A percentile compares a stretch with the other conserved stretches of the same genome.
These are phyloP conservation scores for Gallinago solitaria DNA, from an alignment of 2,797 vertebrate genomes.

Conservation along the genomic window DNA sequence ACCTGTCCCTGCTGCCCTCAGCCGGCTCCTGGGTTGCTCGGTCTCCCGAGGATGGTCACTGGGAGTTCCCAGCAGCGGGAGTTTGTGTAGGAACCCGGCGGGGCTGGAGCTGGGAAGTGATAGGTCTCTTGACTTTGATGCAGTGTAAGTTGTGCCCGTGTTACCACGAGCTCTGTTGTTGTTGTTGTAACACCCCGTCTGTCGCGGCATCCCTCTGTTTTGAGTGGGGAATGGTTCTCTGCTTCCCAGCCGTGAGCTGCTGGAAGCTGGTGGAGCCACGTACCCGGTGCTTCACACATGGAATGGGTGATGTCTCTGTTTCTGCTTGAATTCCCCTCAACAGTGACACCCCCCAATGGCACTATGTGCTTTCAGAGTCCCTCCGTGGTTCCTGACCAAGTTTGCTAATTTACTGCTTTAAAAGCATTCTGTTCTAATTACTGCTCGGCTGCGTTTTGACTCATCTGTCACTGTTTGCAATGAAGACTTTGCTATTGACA, in stretches of 20 bases:
- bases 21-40: fast-evolving
- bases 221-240: neutral
- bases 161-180: neutral
- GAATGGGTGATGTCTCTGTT: fast-evolving
- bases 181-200: neutral
- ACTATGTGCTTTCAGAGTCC: fast-evolving
- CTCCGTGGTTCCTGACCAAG: neutral
- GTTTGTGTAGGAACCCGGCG: fast-evolving
- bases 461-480: conserved; percentile 42
- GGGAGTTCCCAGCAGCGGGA: fast-evolving
- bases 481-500: neutral
- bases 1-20: neutral
- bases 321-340: neutral
- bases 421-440: conserved; percentile 54
- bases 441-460: neutral
- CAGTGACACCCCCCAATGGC: neutral
- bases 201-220: neutral
- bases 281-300: fast-evolving
- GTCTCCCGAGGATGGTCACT: fast-evolving
- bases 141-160: neutral
- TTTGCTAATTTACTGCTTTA: conserved; percentile 24
- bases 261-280: neutral
- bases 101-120: neutral
- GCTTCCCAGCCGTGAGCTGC: neutral
- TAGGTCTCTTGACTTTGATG: neutral